Conservation (phyloP, 2,888 invertebrate genomes). For the Diaphora mendica region DNA sequence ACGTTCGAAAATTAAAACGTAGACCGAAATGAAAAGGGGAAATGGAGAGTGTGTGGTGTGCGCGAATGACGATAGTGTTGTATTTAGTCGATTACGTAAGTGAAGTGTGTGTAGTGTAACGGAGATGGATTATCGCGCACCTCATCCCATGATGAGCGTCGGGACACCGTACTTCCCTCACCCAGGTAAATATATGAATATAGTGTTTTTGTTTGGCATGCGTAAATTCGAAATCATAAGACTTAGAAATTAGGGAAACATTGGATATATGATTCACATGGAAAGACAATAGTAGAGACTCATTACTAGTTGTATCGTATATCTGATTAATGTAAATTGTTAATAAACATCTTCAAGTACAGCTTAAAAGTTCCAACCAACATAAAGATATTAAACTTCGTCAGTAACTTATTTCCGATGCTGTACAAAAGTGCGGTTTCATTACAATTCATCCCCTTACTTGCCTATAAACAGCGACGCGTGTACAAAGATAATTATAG, state of each 20-base stretch:
- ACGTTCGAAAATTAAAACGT: slow-evolving; percentile 50
- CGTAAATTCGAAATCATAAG: background rate
- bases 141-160: slow-evolving; percentile 75
- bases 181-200: slow-evolving; percentile 68
- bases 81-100: slow-evolving; percentile 46
- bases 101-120: slow-evolving; percentile 61
- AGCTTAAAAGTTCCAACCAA: background rate
- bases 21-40: slow-evolving; percentile 40
- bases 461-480: slow-evolving; percentile 8
- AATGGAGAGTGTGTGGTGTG: slow-evolving; percentile 40
- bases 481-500: slow-evolving; percentile 45
- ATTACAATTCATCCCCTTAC: slow-evolving; percentile 15
- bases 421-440: slow-evolving; percentile 1
- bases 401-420: background rate
- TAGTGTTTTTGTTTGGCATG: background rate
- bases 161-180: slow-evolving; percentile 78
- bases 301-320: background rate
- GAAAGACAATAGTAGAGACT: background rate
- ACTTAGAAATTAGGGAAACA: background rate
- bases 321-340: no score
- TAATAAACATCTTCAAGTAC: no score
- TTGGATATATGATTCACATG: no score
- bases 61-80: slow-evolving; percentile 47
- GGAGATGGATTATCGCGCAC: slow-evolving; percentile 81
- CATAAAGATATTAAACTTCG: no score